A percentile compares a stretch with the other conserved stretches of the same genome.
Conservation (phyloP, 1,140 invertebrate genomes). For the Pectinophora gossypiella region DNA sequence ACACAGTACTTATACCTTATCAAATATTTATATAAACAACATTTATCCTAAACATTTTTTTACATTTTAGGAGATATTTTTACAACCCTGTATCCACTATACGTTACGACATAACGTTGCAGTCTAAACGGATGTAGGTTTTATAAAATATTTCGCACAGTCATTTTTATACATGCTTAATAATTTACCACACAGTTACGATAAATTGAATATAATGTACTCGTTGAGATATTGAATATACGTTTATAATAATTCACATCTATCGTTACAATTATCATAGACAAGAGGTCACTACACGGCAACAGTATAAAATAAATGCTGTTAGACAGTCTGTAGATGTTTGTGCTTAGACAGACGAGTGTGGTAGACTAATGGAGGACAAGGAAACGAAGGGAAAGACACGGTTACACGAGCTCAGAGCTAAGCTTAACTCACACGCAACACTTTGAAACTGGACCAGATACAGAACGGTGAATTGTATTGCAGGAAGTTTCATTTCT, state of each 20-base stretch:
- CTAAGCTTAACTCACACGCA: too few species aligned
- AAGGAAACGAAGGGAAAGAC: slow-evolving; percentile 20
- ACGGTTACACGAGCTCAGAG: too few species aligned
- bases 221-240: neutral
- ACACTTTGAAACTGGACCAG: too few species aligned
- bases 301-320: too few species aligned
- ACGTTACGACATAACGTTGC: slow-evolving; percentile 59
- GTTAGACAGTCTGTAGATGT: slow-evolving; percentile 5
- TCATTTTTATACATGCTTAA: neutral
- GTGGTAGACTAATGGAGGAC: slow-evolving; percentile 9
- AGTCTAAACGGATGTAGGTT: slow-evolving; percentile 35
- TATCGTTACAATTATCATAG: too few species aligned
- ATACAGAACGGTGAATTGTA: too few species aligned
- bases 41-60: slow-evolving; percentile 61
- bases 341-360: slow-evolving; percentile 12
- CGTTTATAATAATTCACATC: neutral
- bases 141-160: slow-evolving; percentile 13
- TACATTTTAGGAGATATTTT: slow-evolving; percentile 71
- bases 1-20: slow-evolving; percentile 65
- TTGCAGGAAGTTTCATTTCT: too few species aligned
- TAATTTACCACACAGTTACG: neutral
- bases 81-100: slow-evolving; percentile 75
- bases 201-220: neutral
- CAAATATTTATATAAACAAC: slow-evolving; percentile 71
- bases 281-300: too few species aligned